A percentile compares a stretch with the other conserved stretches of the same genome.
Conservation (phyloP, 2,888 invertebrate genomes). For the Nasonovia ribisnigri region DNA sequence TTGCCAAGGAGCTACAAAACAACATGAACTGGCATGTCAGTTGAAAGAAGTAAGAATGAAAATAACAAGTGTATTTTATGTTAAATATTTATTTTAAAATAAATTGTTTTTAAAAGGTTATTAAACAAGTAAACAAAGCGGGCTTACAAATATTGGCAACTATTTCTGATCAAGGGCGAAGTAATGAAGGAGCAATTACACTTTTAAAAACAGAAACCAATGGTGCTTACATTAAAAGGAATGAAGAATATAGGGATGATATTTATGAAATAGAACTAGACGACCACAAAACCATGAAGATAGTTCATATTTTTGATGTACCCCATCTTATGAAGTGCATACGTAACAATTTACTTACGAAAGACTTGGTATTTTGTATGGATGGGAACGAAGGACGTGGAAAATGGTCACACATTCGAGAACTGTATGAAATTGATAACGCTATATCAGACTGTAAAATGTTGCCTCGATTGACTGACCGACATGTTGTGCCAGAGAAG, state of each 20-base stretch:
- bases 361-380: not conserved
- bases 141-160: too few relatives aligned
- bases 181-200: not conserved
- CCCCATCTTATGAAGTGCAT: not conserved
- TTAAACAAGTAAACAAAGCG: too few relatives aligned
- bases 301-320: not conserved
- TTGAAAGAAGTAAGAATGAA: slow-evolving; percentile 30
- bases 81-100: not conserved
- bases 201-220: not conserved
- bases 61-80: not conserved
- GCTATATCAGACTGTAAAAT: too few relatives aligned
- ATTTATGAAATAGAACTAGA: not conserved
- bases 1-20: slow-evolving; percentile 16
- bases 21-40: not conserved
- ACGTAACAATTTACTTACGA: not conserved
- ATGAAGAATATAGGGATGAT: not conserved
- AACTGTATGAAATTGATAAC: not conserved
- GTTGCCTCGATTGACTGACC: too few relatives aligned
- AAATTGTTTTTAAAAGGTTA: not conserved
- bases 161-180: too few relatives aligned
- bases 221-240: not conserved
- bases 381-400: not conserved
- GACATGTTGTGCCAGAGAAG: too few relatives aligned
- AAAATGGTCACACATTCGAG: not conserved
- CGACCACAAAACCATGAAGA: not conserved